Evolutionary conservation across 2,888 invertebrate genomes (phyloP).

Genomic region (Mesorhabditis belari): DNA sequence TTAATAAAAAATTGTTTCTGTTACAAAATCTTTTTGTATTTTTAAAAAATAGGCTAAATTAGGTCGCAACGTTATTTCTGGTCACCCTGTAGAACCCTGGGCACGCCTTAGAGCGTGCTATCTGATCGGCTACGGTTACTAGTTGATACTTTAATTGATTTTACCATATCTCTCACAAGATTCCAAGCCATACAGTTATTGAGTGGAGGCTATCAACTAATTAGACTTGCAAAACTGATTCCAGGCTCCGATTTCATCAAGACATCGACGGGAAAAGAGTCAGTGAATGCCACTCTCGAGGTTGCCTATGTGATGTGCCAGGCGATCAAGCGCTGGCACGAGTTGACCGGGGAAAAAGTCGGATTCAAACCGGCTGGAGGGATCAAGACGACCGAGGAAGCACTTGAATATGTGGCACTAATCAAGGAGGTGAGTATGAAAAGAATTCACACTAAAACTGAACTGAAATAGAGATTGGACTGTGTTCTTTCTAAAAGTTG

Average conservation of each 20-base stretch:
- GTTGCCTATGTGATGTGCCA: conserved; percentile 86
- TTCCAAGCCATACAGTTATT: neutral
- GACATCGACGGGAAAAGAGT: conserved; percentile 91
- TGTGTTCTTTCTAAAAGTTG: neutral
- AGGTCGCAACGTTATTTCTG: too few species aligned
- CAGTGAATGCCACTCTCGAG: conserved; percentile 83
- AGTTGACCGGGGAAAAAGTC: conserved; percentile 67
- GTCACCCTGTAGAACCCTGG: too few species aligned
- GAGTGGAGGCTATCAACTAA: neutral
- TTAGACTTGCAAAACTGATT: neutral
- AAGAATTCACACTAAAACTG: conserved; percentile 1
- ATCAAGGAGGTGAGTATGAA: conserved; percentile 62
- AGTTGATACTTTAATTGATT: too few species aligned
- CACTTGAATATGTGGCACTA: conserved; percentile 77
- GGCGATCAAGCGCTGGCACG: conserved; percentile 66
- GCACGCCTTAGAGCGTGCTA: too few species aligned
- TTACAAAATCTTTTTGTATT: too few species aligned
- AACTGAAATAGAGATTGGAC: neutral
- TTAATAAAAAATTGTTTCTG: too few species aligned
- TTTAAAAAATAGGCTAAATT: too few species aligned
- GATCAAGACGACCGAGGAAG: conserved; percentile 75
- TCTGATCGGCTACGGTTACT: too few species aligned
- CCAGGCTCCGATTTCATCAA: conserved; percentile 90
- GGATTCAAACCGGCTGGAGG: conserved; percentile 98
- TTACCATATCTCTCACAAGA: neutral